These are phyloP conservation scores for Nephrotoma flavescens DNA, from an alignment of 2,888 invertebrate genomes.

Conservation along the genomic window DNA sequence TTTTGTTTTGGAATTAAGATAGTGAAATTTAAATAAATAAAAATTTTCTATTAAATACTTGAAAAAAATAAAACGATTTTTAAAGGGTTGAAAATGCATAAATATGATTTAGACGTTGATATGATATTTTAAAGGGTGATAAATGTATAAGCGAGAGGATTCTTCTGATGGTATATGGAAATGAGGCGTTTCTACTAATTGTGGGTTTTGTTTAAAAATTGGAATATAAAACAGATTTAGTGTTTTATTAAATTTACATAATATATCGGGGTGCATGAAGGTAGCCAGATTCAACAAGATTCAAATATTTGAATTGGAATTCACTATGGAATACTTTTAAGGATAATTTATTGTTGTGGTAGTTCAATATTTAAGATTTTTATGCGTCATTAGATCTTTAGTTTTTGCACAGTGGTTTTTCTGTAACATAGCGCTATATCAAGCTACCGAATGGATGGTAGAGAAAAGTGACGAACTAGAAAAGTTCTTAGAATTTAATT, in stretches of 20 bases:
- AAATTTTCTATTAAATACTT: not conserved
- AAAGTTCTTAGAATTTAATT: too few relatives aligned
- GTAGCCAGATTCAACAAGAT: too few relatives aligned
- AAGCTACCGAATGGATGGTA: too few relatives aligned
- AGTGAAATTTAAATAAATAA: not conserved
- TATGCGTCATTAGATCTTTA: too few relatives aligned
- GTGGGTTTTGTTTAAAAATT: not conserved
- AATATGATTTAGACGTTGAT: not conserved
- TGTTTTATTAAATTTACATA: not conserved
- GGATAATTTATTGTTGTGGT: too few relatives aligned
- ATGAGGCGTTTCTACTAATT: not conserved
- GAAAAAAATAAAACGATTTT: not conserved
- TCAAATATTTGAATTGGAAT: too few relatives aligned
- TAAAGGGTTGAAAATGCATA: not conserved
- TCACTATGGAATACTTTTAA: too few relatives aligned
- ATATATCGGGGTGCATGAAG: too few relatives aligned
- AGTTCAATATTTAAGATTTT: too few relatives aligned
- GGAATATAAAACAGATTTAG: not conserved
- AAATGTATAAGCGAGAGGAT: not conserved
- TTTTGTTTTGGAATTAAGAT: not conserved
- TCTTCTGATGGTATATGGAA: not conserved
- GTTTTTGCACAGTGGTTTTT: too few relatives aligned
- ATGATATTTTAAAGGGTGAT: not conserved
- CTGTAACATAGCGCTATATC: too few relatives aligned
- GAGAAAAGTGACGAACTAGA: too few relatives aligned